Percentiles rank a stretch among this genome's conserved stretches.
Evolutionary conservation across 1,140 invertebrate genomes (phyloP).

Genomic region (Vollenhovia emeryi): DNA sequence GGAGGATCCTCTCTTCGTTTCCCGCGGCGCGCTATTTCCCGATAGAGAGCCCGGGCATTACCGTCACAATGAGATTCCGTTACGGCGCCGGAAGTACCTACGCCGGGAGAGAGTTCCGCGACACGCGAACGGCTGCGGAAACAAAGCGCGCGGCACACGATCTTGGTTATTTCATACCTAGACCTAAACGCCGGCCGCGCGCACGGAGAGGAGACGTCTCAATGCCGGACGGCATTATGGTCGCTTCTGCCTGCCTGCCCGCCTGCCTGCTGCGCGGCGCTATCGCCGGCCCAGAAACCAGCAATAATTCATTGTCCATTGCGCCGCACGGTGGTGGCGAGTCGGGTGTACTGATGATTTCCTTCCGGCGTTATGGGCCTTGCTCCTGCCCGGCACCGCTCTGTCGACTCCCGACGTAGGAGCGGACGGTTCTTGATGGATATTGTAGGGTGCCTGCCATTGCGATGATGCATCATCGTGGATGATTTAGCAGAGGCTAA

Average conservation of each 20-base stretch:
- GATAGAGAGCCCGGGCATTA: slow-evolving; percentile 67
- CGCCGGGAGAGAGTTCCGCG: slow-evolving; percentile 26
- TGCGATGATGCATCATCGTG: slow-evolving; percentile 46
- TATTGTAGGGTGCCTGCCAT: slow-evolving; percentile 71
- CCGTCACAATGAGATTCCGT: slow-evolving; percentile 68
- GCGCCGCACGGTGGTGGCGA: slow-evolving; percentile 70
- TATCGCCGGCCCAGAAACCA: slow-evolving; percentile 73
- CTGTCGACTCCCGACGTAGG: slow-evolving; percentile 60
- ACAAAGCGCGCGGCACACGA: slow-evolving; percentile 67
- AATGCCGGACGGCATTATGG: slow-evolving; percentile 75
- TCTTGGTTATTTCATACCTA: slow-evolving; percentile 73
- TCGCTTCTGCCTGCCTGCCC: slow-evolving; percentile 48
- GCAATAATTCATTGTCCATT: slow-evolving; percentile 81
- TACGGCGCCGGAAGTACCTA: slow-evolving; percentile 58
- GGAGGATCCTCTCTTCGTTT: slow-evolving; percentile 29
- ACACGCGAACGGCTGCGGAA: slow-evolving; percentile 68
- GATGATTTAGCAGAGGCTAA: slow-evolving; percentile 59
- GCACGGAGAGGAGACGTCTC: slow-evolving; percentile 74
- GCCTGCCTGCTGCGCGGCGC: slow-evolving; percentile 68
- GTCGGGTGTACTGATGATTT: slow-evolving; percentile 79
- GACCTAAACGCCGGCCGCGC: slow-evolving; percentile 64
- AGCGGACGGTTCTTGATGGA: slow-evolving; percentile 71
- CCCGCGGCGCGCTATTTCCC: slow-evolving; percentile 10
- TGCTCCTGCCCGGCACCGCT: slow-evolving; percentile 48
- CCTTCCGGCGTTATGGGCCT: slow-evolving; percentile 74